Evolutionary conservation across 2,888 invertebrate species (phyloP).

Genomic region (Pediacus dermestoides): DNA sequence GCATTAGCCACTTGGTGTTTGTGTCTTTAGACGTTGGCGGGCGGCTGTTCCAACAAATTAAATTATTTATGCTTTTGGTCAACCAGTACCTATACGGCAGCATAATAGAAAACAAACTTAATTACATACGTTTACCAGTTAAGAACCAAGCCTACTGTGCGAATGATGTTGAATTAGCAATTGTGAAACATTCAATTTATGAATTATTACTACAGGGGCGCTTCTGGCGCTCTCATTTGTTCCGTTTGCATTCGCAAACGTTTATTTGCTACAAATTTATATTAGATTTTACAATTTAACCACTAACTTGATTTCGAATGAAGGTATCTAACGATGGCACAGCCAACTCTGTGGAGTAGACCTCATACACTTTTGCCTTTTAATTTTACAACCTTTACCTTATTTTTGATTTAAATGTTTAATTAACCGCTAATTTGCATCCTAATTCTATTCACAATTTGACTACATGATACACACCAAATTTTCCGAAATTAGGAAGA

Average conservation of each 20-base stretch:
- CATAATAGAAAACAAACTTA: conserved; percentile 53
- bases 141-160: conserved; percentile 47
- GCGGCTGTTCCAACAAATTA: conserved; percentile 43
- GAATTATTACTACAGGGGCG: conserved; percentile 47
- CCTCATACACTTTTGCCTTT: conserved; percentile 22
- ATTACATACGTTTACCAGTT: conserved; percentile 47
- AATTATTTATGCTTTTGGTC: conserved; percentile 49
- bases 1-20: conserved; percentile 14
- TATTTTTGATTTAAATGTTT: conserved; percentile 20
- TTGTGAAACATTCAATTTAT: conserved; percentile 52
- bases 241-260: conserved; percentile 17
- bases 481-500: no score
- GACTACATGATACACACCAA: no score
- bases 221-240: conserved; percentile 25
- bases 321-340: conserved; percentile 22
- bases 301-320: conserved; percentile 41
- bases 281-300: conserved; percentile 45
- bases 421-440: no score
- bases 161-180: conserved; percentile 50
- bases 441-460: no score
- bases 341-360: conserved; percentile 5
- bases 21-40: conserved; percentile 22
- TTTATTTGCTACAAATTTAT: conserved; percentile 45
- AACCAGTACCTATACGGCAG: conserved; percentile 46
- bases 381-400: conserved; percentile 21